phyloP scores from a whole-genome alignment of 2,113 vertebrate genomes.

The Leptosomus discolor region DNA sequence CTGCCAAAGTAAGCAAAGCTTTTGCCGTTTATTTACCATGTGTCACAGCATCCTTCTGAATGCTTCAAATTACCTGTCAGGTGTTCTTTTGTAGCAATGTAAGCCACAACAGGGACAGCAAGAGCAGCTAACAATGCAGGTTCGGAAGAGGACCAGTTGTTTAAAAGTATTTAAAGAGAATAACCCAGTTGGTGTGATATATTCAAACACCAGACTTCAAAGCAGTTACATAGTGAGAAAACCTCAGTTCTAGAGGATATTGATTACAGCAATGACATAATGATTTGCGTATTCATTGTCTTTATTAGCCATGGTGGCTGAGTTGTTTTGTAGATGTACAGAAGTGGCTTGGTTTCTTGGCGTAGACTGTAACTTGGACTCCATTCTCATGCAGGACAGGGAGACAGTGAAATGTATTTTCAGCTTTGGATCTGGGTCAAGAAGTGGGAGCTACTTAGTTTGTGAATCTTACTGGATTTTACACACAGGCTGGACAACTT shows the following conservation, averaged over 20 bases:
- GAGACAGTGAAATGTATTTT: not conserved
- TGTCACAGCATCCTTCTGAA: slow-evolving; percentile 56
- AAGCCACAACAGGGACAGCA: slow-evolving; percentile 4
- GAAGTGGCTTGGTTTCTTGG: not conserved
- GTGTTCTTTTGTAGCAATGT: not conserved
- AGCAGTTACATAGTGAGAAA: not conserved
- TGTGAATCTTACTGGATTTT: not conserved
- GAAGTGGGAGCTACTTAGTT: not conserved
- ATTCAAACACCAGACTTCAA: not conserved
- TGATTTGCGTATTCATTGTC: not conserved
- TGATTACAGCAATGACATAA: not conserved
- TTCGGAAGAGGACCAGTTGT: not conserved
- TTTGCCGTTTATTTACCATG: slow-evolving; percentile 66
- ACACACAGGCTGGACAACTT: not conserved
- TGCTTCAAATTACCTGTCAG: slow-evolving; percentile 1
- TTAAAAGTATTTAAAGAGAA: not conserved
- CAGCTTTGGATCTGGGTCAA: not conserved
- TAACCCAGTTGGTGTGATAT: not conserved
- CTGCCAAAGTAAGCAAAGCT: slow-evolving; percentile 97
- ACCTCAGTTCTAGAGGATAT: not conserved
- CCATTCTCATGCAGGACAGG: not conserved
- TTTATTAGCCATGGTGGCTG: not conserved
- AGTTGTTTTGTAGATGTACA: not conserved
- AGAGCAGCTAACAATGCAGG: not conserved
- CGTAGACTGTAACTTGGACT: not conserved